Evolutionary conservation across 2,797 vertebrate genomes (phyloP), one percentile per base, ranked within the genome.

Genomic region (Xyrichtys novacula): DNA sequence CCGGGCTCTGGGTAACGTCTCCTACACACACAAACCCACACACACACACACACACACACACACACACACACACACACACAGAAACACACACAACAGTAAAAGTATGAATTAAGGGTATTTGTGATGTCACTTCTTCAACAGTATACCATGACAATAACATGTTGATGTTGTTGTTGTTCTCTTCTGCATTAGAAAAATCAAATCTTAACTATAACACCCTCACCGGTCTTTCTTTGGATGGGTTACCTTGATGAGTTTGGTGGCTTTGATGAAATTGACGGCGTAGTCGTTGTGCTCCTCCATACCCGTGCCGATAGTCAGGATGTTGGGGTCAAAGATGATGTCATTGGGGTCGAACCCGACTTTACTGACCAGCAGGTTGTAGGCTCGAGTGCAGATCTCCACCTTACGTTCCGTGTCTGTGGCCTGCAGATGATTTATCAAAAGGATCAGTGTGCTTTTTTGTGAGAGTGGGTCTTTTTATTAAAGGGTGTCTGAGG

Each of bases 271-370:
- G 90, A 96, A 99, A 88, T 96, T 93, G 50, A 97, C 69, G 10
- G 96, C 97, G 39, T 98, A 98, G 20, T 94, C 74, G 71, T 93
- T 95, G 89, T 99, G 97, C 72, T 99, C 97, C 65, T 98, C 97
- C 96, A 99, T 96, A 69, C 98, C 98, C 2, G 98, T 99, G 38
- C 97, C 98, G 46, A 99, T 98, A 36, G 97, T 99, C 70, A 99
- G 93, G 90, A 99, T 96, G 85, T 99, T 99, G 56, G 98, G 97
- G 85, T 99, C 98, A 8, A 99, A 99, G 85, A 99, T 98, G 79
- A 99, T 97, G 91, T 99, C 95, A n/a, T 95, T 96, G 68, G 96
- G 95, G 85, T 97, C 92, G 69, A 97, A 98, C 49, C 91, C 90
- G 43, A 97, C 84, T 81, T 95, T 94, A 69, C 65, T 78, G 54